phyloP scores from a whole-genome alignment of 2,113 vertebrate species.

The Mobula birostris region DNA sequence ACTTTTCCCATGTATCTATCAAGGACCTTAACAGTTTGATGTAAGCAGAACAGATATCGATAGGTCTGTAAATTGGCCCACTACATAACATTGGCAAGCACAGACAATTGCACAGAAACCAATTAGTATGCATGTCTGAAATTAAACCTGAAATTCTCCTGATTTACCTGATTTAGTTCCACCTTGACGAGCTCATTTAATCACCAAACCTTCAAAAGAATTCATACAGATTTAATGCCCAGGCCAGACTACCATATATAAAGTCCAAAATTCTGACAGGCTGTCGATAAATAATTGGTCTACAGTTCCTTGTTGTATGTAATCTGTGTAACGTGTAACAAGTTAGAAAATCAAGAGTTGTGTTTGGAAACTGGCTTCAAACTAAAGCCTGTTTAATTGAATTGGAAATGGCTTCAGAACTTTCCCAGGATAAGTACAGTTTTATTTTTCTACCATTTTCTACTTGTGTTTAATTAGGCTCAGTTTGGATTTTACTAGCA shows the following conservation, averaged over 20 bases:
- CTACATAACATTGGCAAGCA: background rate
- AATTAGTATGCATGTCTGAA: background rate
- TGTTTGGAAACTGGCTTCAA: background rate
- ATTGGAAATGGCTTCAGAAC: background rate
- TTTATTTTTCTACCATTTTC: background rate
- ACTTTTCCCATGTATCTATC: background rate
- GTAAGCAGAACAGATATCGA: too few relatives aligned
- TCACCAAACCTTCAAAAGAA: background rate
- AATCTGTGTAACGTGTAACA: background rate
- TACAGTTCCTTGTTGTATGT: background rate
- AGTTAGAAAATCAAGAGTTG: background rate
- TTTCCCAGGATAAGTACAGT: background rate
- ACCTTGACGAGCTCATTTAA: background rate
- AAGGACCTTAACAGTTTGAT: background rate
- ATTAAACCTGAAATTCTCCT: background rate
- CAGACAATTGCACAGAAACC: background rate
- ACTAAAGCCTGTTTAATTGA: background rate
- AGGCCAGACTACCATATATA: background rate
- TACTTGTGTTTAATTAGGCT: background rate
- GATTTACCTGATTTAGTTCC: background rate
- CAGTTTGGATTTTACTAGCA: background rate
- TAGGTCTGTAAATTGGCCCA: background rate
- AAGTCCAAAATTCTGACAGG: background rate
- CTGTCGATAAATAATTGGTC: background rate
- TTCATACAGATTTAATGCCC: background rate